Percentiles rank a stretch among this genome's conserved stretches.
phyloP scores from a whole-genome alignment of 2,113 vertebrate species.

The Panthera tigris region DNA sequence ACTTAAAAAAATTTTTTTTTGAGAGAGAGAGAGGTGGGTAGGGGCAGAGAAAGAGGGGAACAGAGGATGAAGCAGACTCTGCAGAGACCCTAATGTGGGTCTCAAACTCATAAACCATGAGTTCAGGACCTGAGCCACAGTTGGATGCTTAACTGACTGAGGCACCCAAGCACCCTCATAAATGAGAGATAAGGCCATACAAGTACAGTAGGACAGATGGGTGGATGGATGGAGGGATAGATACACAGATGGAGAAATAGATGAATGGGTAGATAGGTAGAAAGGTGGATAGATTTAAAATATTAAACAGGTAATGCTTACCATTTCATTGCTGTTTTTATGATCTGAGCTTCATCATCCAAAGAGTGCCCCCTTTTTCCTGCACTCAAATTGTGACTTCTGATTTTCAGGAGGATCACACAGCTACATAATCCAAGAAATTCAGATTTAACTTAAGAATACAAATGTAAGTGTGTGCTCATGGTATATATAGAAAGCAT shows the following conservation, averaged over 20 bases:
- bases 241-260: not conserved
- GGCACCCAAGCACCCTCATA: too few species aligned
- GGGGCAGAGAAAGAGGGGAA: too few species aligned
- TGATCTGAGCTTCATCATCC: not conserved
- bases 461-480: not conserved
- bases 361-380: not conserved
- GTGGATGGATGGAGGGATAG: not conserved
- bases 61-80: too few species aligned
- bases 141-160: too few species aligned
- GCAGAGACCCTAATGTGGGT: too few species aligned
- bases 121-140: too few species aligned
- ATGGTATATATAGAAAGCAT: not conserved
- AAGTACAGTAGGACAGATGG: not conserved
- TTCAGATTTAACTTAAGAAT: constrained; percentile 12
- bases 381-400: not conserved
- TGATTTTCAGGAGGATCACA: not conserved
- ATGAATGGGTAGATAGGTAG: not conserved
- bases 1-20: too few species aligned
- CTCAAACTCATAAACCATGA: too few species aligned
- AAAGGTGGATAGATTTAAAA: not conserved
- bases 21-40: too few species aligned
- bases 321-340: not conserved
- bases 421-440: not conserved
- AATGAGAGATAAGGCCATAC: not conserved
- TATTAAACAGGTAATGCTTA: not conserved